Evolutionary conservation across 2,113 vertebrate genomes (phyloP).

Genomic region (Syrmaticus mikado): DNA sequence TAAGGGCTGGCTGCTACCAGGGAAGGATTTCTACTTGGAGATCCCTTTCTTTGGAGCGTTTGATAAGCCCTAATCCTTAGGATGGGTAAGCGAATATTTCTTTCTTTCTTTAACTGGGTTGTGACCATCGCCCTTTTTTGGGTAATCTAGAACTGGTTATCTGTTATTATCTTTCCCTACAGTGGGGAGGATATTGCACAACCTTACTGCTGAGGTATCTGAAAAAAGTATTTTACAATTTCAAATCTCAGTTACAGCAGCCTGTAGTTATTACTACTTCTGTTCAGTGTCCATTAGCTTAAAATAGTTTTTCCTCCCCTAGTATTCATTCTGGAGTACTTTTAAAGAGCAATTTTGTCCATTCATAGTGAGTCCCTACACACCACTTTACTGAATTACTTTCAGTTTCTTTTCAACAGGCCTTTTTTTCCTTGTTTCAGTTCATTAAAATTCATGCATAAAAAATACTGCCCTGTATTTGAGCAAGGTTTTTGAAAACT

Average conservation of each 20-base stretch:
- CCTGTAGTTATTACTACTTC: not conserved
- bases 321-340: not conserved
- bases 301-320: not conserved
- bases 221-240: not conserved
- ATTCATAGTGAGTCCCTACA: not conserved
- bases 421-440: not conserved
- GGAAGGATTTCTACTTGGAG: too few relatives aligned
- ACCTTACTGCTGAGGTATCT: not conserved
- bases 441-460: not conserved
- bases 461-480: not conserved
- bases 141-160: too few relatives aligned
- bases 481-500: not conserved
- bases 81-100: too few relatives aligned
- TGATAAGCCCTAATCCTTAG: too few relatives aligned
- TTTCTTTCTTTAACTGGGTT: too few relatives aligned
- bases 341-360: not conserved
- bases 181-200: not conserved
- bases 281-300: not conserved
- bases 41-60: too few relatives aligned
- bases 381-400: not conserved
- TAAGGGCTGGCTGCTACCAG: too few relatives aligned
- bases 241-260: not conserved
- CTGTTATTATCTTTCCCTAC: too few relatives aligned
- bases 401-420: slow-evolving; percentile 43
- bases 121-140: too few relatives aligned